phyloP scores from a whole-genome alignment of 2,888 invertebrate species.

The Heliothis peltigera region DNA sequence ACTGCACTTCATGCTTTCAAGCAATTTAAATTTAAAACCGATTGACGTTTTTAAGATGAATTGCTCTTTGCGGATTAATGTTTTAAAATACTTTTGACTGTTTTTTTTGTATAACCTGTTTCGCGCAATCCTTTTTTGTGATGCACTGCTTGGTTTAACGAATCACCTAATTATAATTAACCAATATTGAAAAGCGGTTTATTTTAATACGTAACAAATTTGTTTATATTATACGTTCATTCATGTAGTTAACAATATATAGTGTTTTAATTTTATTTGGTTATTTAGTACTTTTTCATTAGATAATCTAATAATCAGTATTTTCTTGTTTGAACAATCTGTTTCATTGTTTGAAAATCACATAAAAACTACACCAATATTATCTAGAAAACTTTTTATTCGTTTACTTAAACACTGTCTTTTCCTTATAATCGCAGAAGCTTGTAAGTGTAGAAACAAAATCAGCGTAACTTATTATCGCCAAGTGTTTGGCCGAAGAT shows the following conservation, averaged over 20 bases:
- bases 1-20: constrained; percentile 56
- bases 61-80: constrained; percentile 51
- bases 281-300: not conserved
- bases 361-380: not conserved
- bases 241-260: not conserved
- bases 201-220: constrained; percentile 11
- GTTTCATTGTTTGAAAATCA: not conserved
- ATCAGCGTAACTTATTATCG: constrained; percentile 41
- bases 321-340: too few species aligned
- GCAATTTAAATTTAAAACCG: constrained; percentile 60
- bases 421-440: not conserved
- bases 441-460: constrained; percentile 24
- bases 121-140: constrained; percentile 35
- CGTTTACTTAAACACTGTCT: not conserved
- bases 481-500: constrained; percentile 52
- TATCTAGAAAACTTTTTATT: not conserved
- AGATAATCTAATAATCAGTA: too few species aligned
- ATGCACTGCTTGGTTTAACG: constrained; percentile 22
- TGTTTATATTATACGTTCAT: constrained; percentile 7
- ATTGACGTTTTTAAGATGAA: constrained; percentile 59
- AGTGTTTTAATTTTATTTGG: not conserved
- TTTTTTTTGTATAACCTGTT: constrained; percentile 41
- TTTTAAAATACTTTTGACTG: constrained; percentile 47
- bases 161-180: constrained; percentile 34
- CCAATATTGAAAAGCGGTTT: constrained; percentile 11